Evolutionary conservation across 2,888 invertebrate genomes (phyloP).

Genomic region (Diarsia mendica): DNA sequence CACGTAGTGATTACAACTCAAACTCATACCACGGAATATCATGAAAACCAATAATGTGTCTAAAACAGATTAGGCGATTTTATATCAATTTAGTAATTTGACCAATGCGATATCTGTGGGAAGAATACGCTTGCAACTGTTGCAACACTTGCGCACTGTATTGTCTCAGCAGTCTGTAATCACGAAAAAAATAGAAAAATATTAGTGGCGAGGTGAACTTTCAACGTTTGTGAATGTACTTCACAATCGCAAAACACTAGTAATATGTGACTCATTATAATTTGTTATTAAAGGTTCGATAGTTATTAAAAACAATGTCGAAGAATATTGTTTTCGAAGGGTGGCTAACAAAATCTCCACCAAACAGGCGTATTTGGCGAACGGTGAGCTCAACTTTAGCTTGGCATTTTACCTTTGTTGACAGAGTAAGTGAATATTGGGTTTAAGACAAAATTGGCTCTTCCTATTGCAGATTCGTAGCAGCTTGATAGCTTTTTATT

Average conservation of each 20-base stretch:
- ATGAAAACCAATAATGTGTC: background rate
- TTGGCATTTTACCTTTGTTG: constrained; percentile 79
- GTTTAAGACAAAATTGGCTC: constrained; percentile 52
- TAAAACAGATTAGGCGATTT: constrained; percentile 6
- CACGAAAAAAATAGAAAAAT: constrained; percentile 51
- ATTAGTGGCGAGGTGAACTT: constrained; percentile 44
- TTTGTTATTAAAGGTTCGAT: constrained; percentile 18
- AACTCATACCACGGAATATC: background rate
- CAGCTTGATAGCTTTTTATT: constrained; percentile 15
- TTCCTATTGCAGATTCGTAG: constrained; percentile 3
- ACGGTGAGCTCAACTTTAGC: constrained; percentile 93
- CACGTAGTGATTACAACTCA: background rate
- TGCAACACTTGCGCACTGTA: constrained; percentile 30
- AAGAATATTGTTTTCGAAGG: constrained; percentile 96
- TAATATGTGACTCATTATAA: constrained; percentile 55
- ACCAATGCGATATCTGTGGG: constrained; percentile 9
- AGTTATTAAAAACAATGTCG: constrained; percentile 76
- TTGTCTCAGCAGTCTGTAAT: too few relatives aligned
- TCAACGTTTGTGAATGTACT: constrained; percentile 45
- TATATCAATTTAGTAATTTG: background rate
- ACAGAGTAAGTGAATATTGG: constrained; percentile 73
- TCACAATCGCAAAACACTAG: constrained; percentile 32
- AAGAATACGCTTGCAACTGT: constrained; percentile 3
- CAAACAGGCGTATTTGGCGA: constrained; percentile 97
- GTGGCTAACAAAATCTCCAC: constrained; percentile 98